Conservation (phyloP, 2,888 invertebrate species). For the Caenorhabditis panamensis region DNA sequence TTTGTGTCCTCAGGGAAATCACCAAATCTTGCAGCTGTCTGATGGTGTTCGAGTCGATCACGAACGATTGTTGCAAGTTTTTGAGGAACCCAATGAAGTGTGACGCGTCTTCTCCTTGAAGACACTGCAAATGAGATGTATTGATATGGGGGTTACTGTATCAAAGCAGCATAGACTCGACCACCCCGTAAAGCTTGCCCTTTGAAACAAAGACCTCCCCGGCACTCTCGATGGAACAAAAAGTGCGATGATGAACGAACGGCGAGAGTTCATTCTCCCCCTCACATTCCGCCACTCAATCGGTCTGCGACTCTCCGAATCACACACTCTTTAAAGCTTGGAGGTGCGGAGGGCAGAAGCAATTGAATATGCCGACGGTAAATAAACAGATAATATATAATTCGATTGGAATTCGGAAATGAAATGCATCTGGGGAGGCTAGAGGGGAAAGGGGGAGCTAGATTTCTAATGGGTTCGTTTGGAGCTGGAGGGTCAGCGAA, state of each 20-base stretch:
- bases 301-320: conserved; percentile 24
- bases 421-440: background rate
- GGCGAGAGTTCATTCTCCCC: conserved; percentile 43
- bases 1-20: conserved; percentile 75
- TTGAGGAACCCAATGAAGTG: conserved; percentile 56
- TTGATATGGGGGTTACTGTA: conserved; percentile 9
- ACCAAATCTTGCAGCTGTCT: conserved; percentile 75
- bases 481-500: background rate
- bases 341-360: conserved; percentile 50
- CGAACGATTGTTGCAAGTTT: conserved; percentile 56
- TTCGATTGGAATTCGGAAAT: conserved; percentile 19
- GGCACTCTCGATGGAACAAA: conserved; percentile 19
- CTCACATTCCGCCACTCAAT: conserved; percentile 23
- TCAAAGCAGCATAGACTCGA: no score
- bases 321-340: conserved; percentile 11
- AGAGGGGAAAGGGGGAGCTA: background rate
- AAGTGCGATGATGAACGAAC: conserved; percentile 14
- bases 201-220: conserved; percentile 12
- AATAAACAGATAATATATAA: conserved; percentile 43
- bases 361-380: conserved; percentile 35
- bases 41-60: conserved; percentile 68
- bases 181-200: background rate
- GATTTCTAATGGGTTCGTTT: background rate
- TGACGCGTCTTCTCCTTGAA: conserved; percentile 61
- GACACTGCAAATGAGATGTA: conserved; percentile 40